A percentile compares a stretch with the other conserved stretches of the same genome.
Evolutionary conservation across 2,113 vertebrate genomes (phyloP).

Genomic region (Grantiella picta): DNA sequence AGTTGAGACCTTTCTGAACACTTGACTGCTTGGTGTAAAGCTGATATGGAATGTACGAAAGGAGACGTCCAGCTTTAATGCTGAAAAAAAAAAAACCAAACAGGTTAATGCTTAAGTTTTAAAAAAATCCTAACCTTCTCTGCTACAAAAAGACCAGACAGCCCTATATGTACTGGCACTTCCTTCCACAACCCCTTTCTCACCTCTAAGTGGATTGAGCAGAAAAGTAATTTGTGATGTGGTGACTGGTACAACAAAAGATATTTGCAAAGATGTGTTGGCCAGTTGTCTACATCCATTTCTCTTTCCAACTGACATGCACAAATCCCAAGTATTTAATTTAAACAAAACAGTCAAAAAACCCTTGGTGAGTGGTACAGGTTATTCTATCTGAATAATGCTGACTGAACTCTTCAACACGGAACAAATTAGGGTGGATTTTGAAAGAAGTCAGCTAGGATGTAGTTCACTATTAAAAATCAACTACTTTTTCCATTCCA

Average conservation of each 20-base stretch:
- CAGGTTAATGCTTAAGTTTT: neutral
- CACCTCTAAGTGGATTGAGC: neutral
- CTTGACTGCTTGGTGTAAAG: constrained; percentile 87
- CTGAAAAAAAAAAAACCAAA: constrained; percentile 68
- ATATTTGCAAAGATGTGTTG: neutral
- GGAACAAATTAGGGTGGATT: neutral
- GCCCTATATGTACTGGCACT: neutral
- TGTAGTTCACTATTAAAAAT: neutral
- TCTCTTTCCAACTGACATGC: neutral
- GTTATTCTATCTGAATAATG: neutral
- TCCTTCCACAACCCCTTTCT: neutral
- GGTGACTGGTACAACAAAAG: neutral
- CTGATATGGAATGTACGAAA: constrained; percentile 89
- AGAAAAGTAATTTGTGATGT: neutral
- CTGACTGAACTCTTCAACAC: neutral
- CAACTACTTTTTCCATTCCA: neutral
- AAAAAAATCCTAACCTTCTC: neutral
- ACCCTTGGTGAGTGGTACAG: neutral
- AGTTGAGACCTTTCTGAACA: constrained; percentile 82
- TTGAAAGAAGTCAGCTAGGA: neutral
- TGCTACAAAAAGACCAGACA: neutral
- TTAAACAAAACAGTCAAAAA: neutral
- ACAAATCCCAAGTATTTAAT: neutral
- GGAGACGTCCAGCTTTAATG: constrained; percentile 88
- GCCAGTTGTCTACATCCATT: neutral